These are phyloP conservation scores for Luperina testacea DNA, from an alignment of 2,888 invertebrate genomes.

Conservation along the genomic window DNA sequence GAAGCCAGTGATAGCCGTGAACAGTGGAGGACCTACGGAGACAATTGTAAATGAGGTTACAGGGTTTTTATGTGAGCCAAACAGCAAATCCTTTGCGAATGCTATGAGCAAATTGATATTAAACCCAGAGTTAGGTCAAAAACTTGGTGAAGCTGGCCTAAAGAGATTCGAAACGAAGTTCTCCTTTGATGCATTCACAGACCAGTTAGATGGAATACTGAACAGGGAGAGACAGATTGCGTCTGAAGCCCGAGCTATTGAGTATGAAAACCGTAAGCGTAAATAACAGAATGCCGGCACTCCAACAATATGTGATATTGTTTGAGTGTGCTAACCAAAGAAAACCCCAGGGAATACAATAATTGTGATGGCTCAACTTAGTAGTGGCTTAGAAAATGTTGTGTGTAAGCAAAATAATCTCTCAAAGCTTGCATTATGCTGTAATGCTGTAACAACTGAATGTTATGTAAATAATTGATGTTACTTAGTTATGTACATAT, in stretches of 20 bases:
- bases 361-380: slow-evolving; percentile 20
- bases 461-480: slow-evolving; percentile 28
- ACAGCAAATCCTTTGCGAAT: slow-evolving; percentile 92
- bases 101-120: slow-evolving; percentile 93
- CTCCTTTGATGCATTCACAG: slow-evolving; percentile 95
- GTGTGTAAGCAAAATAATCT: slow-evolving; percentile 16
- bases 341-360: slow-evolving; percentile 32
- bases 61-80: slow-evolving; percentile 94
- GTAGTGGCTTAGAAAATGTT: slow-evolving; percentile 2
- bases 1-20: slow-evolving; percentile 98
- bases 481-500: slow-evolving; percentile 4
- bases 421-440: slow-evolving; percentile 32
- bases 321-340: slow-evolving; percentile 82
- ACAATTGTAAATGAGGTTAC: slow-evolving; percentile 95
- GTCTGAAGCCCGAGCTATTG: slow-evolving; percentile 83
- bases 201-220: slow-evolving; percentile 91
- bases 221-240: slow-evolving; percentile 85
- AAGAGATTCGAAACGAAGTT: slow-evolving; percentile 94
- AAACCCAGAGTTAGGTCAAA: slow-evolving; percentile 90
- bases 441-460: slow-evolving; percentile 7
- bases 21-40: slow-evolving; percentile 98
- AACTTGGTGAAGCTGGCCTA: slow-evolving; percentile 94
- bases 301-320: slow-evolving; percentile 87
- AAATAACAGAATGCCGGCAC: slow-evolving; percentile 85
- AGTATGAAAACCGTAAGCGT: slow-evolving; percentile 81